Conservation (phyloP, 2,888 invertebrate species). For the Sialis lutaria region DNA sequence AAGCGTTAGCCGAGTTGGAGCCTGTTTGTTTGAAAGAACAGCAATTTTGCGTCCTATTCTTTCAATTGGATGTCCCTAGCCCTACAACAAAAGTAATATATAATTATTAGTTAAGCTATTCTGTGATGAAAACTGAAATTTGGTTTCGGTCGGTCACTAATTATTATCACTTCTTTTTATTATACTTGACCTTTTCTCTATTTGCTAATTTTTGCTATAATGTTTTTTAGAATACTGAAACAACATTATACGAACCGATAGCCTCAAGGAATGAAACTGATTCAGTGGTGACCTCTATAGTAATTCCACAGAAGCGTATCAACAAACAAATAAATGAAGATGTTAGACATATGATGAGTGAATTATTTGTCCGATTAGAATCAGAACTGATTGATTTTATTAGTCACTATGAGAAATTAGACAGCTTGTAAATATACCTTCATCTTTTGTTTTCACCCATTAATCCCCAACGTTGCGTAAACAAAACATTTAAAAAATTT, state of each 20-base stretch:
- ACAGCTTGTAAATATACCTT: conserved; percentile 59
- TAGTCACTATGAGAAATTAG: conserved; percentile 68
- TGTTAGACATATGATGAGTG: conserved; percentile 71
- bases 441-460: neutral
- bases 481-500: too few relatives aligned
- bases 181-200: neutral
- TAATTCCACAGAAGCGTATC: conserved; percentile 31
- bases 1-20: conserved; percentile 76
- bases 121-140: neutral
- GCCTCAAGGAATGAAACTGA: conserved; percentile 17
- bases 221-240: conserved; percentile 31
- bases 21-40: conserved; percentile 88
- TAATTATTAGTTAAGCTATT: neutral
- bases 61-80: conserved; percentile 43
- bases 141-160: too few relatives aligned
- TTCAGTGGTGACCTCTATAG: conserved; percentile 4
- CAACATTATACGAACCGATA: conserved; percentile 32
- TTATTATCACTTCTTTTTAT: conserved; percentile 1
- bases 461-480: too few relatives aligned
- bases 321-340: conserved; percentile 61
- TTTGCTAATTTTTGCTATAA: neutral
- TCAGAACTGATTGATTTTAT: conserved; percentile 74
- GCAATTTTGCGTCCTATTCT: conserved; percentile 84
- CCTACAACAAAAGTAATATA: conserved; percentile 27
- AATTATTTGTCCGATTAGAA: conserved; percentile 78